phyloP scores from a whole-genome alignment of 2,888 invertebrate genomes.

The Cecidostiba fungosa region DNA sequence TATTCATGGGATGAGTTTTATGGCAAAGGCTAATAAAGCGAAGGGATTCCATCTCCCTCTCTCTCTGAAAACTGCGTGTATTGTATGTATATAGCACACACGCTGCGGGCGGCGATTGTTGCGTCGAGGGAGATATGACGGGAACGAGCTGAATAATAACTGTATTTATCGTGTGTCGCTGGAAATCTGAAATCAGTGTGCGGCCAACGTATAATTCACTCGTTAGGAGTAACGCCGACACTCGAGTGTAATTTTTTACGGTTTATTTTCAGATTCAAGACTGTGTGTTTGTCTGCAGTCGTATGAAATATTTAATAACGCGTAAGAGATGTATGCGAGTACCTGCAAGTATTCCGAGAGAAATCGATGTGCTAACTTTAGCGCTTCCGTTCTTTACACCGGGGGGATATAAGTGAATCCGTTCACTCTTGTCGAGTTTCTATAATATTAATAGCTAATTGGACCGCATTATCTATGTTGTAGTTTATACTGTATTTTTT shows the following conservation, averaged over 20 bases:
- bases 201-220: not conserved
- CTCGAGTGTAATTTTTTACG: not conserved
- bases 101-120: not conserved
- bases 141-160: conserved; percentile 2
- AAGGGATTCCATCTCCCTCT: not conserved
- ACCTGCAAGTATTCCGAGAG: not conserved
- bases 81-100: not conserved
- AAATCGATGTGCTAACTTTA: not conserved
- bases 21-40: conserved; percentile 11
- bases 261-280: not conserved
- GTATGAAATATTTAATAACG: not conserved
- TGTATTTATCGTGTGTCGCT: not conserved
- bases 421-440: not conserved
- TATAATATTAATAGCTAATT: not conserved
- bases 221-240: not conserved
- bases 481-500: too few relatives aligned
- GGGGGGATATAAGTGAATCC: not conserved
- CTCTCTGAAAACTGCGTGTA: not conserved
- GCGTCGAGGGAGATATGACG: not conserved
- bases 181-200: not conserved
- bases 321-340: not conserved
- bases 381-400: not conserved
- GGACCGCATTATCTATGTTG: too few relatives aligned
- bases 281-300: not conserved
- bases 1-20: conserved; percentile 21